Conservation (phyloP, 1,140 invertebrate species). For the silkworm (Bombyx mori) region ASM3026992v2 NC_085129.1:10918001-10918500, state of each 20-base stretch:
- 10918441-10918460: constrained; percentile 5
- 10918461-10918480: constrained; percentile 5
- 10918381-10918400: constrained; percentile 40
- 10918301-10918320: constrained; percentile 25
- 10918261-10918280: constrained; percentile 18
- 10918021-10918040: too few species aligned
- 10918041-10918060: too few species aligned
- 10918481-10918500: constrained; percentile 1
- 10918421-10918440: constrained; percentile 1
- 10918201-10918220: too few species aligned
- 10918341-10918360: constrained; percentile 50
- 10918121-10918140: too few species aligned
- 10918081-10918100: too few species aligned
- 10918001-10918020: too few species aligned
- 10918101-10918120: too few species aligned
- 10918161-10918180: too few species aligned
- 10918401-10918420: constrained; percentile 50
- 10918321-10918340: constrained; percentile 52
- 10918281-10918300: constrained; percentile 18
- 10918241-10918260: neutral
- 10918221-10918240: too few species aligned
- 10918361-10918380: constrained; percentile 49
- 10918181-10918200: too few species aligned
- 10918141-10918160: too few species aligned
- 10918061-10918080: too few species aligned